Evolutionary conservation across 2,797 vertebrate species (phyloP).

Genomic region (Varecia variegata): DNA sequence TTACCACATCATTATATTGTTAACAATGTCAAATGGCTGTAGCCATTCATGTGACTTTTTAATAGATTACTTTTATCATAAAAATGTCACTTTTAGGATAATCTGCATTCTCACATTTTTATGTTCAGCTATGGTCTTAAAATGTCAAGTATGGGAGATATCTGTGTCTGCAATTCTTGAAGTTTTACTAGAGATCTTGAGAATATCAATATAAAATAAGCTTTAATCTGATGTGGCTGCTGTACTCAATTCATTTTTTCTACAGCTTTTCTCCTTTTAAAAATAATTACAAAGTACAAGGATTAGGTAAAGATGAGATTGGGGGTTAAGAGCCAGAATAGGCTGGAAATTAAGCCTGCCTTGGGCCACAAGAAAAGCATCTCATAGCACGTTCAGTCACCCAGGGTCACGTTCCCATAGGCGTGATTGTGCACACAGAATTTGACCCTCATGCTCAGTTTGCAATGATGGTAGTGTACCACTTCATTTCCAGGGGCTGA

Average conservation of each 20-base stretch:
- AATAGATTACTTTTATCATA: constrained; percentile 77
- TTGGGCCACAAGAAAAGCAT: neutral
- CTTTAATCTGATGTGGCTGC: neutral
- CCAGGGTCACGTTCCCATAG: neutral
- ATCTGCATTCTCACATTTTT: constrained; percentile 75
- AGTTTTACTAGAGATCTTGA: constrained; percentile 44
- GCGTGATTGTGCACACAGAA: neutral
- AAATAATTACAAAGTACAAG: constrained; percentile 39
- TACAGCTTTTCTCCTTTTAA: constrained; percentile 24
- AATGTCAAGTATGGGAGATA: constrained; percentile 59
- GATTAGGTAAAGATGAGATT: constrained; percentile 6
- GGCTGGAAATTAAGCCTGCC: neutral
- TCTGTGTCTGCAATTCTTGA: constrained; percentile 23
- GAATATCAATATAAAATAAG: constrained; percentile 50
- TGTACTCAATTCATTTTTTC: neutral
- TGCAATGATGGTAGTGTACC: neutral
- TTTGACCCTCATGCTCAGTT: neutral
- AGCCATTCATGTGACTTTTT: constrained; percentile 70
- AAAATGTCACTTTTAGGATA: constrained; percentile 72
- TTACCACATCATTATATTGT: constrained; percentile 78
- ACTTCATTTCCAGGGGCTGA: neutral
- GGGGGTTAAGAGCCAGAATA: neutral
- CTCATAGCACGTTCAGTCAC: neutral
- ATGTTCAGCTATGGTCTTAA: constrained; percentile 62
- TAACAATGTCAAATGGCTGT: constrained; percentile 71